Evolutionary conservation across 2,797 vertebrate genomes (phyloP).

Genomic region (Gorsachius magnificus): DNA sequence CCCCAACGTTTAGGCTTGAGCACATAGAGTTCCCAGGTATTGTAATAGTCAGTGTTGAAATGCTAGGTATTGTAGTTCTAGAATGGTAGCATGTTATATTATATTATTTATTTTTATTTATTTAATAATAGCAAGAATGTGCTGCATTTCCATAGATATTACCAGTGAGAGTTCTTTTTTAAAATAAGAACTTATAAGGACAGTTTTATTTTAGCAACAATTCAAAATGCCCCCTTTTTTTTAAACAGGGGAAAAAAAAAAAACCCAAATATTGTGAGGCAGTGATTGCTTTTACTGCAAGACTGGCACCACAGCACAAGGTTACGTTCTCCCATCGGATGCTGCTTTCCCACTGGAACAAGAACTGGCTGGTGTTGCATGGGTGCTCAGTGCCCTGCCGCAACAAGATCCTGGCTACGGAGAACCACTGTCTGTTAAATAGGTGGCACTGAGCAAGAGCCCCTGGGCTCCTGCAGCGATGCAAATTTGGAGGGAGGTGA

Average conservation of each 20-base stretch:
- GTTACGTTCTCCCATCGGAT: not conserved
- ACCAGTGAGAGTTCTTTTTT: not conserved
- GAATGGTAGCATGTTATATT: not conserved
- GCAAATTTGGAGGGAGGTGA: not conserved
- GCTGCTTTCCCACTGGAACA: not conserved
- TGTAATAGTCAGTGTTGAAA: not conserved
- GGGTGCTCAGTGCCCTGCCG: not conserved
- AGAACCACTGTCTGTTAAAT: not conserved
- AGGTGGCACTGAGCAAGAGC: not conserved
- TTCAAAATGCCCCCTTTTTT: not conserved
- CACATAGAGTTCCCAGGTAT: not conserved
- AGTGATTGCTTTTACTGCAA: not conserved
- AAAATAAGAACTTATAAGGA: not conserved
- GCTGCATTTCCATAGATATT: not conserved
- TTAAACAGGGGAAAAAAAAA: rapidly evolving
- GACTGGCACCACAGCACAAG: not conserved
- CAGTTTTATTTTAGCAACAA: not conserved
- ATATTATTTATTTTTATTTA: not conserved
- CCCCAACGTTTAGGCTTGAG: not conserved
- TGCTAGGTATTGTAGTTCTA: not conserved
- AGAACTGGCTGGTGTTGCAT: not conserved
- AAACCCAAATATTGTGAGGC: rapidly evolving
- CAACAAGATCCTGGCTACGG: not conserved
- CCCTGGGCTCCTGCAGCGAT: not conserved
- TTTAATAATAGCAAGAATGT: not conserved